phyloP scores from a whole-genome alignment of 2,888 invertebrate genomes.

The Eristalinus aeneus region DNA sequence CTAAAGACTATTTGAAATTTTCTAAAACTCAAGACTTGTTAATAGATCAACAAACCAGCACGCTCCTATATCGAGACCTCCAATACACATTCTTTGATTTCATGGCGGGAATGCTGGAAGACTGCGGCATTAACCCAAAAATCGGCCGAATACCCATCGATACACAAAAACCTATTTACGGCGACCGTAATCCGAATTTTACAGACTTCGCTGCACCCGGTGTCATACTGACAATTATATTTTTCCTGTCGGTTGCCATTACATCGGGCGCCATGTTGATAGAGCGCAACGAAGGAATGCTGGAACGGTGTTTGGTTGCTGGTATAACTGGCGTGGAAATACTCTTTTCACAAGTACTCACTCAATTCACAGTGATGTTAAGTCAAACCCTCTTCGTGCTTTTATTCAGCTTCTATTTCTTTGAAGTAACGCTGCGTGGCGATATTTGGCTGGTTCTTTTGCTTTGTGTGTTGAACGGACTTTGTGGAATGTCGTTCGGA shows the following conservation, averaged over 20 bases:
- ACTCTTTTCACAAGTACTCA: slow-evolving; percentile 91
- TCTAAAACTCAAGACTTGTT: not conserved
- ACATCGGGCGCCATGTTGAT: slow-evolving; percentile 95
- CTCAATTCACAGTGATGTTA: slow-evolving; percentile 94
- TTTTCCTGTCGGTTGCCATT: slow-evolving; percentile 95
- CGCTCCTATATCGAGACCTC: slow-evolving; percentile 88
- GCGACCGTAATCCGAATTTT: slow-evolving; percentile 89
- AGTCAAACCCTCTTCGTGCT: slow-evolving; percentile 91
- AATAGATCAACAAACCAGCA: slow-evolving; percentile 94
- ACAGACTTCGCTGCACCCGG: slow-evolving; percentile 98
- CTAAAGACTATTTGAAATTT: not conserved
- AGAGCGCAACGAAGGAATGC: slow-evolving; percentile 93
- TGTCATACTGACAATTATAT: slow-evolving; percentile 93
- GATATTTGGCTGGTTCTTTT: slow-evolving; percentile 87
- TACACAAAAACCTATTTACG: slow-evolving; percentile 89
- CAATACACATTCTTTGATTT: slow-evolving; percentile 88
- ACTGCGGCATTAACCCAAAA: slow-evolving; percentile 85
- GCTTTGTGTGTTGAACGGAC: slow-evolving; percentile 90
- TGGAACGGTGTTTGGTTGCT: slow-evolving; percentile 93
- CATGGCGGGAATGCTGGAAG: slow-evolving; percentile 83
- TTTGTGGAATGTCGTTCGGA: slow-evolving; percentile 96
- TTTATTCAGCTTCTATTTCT: slow-evolving; percentile 88
- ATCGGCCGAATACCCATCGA: slow-evolving; percentile 81
- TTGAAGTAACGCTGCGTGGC: slow-evolving; percentile 89
- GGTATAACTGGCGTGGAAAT: slow-evolving; percentile 91